Percentiles rank a stretch among this genome's conserved stretches.
Conservation (phyloP, 2,888 invertebrate species). For the Ichneumoninae sp. region DNA sequence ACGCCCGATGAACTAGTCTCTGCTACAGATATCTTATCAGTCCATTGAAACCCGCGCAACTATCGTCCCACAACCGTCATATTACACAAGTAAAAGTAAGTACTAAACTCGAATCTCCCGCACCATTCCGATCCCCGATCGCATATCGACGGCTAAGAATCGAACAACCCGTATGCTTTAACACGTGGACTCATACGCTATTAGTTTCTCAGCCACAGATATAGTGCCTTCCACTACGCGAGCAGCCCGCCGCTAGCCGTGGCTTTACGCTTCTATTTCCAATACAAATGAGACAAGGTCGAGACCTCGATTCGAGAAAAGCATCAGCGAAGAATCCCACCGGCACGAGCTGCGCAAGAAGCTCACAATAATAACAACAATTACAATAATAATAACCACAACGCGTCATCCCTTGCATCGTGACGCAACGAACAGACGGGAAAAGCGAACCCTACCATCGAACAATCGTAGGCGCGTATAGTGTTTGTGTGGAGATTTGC, state of each 20-base stretch:
- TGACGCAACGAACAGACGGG: slow-evolving; percentile 19
- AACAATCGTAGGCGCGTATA: slow-evolving; percentile 64
- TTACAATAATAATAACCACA: neutral
- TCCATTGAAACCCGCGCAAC: neutral
- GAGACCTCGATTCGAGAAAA: slow-evolving; percentile 77
- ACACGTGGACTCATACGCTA: too few relatives aligned
- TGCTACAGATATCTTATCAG: neutral
- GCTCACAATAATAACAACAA: neutral
- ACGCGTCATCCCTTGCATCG: too few relatives aligned
- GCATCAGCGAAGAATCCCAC: slow-evolving; percentile 68
- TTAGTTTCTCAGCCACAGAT: neutral
- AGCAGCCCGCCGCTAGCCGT: neutral
- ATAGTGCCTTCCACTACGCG: neutral
- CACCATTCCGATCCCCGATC: neutral
- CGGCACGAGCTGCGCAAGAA: slow-evolving; percentile 11
- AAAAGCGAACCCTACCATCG: slow-evolving; percentile 51
- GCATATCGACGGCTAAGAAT: neutral
- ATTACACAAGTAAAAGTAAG: neutral
- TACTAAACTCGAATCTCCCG: neutral
- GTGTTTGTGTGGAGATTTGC: neutral
- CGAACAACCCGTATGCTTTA: too few relatives aligned
- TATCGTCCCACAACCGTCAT: neutral
- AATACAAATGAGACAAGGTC: slow-evolving; percentile 78
- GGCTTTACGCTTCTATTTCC: slow-evolving; percentile 71
- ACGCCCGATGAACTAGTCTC: neutral